Conservation (phyloP, 2,113 vertebrate species). For the Psammodynastes pulverulentus region DNA sequence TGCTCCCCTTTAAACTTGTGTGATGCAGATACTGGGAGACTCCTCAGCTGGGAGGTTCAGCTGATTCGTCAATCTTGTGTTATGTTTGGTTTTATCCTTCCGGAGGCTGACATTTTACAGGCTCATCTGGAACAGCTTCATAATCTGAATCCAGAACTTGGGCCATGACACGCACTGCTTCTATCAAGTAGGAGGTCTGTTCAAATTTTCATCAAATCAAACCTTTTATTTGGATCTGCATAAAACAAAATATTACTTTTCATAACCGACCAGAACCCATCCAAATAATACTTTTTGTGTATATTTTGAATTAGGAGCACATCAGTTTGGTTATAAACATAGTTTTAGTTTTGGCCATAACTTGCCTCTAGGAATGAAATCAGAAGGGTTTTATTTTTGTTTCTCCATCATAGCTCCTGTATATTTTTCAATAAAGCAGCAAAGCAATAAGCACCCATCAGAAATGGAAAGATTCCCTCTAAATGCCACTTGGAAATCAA, state of each 20-base stretch:
- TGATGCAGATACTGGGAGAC: not conserved
- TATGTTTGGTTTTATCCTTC: not conserved
- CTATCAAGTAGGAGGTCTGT: not conserved
- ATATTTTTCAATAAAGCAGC: not conserved
- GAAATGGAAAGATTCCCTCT: not conserved
- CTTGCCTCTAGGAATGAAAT: not conserved
- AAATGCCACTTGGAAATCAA: not conserved
- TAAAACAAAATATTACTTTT: not conserved
- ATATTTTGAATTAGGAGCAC: not conserved
- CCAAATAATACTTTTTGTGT: not conserved
- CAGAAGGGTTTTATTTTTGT: not conserved
- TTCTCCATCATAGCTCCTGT: not conserved
- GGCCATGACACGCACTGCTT: not conserved
- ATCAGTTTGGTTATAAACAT: not conserved
- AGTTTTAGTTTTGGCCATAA: not conserved
- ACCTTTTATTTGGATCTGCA: not conserved
- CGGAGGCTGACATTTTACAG: not conserved
- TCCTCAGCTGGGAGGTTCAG: not conserved
- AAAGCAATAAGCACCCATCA: not conserved
- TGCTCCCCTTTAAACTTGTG: not conserved
- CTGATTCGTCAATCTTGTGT: not conserved
- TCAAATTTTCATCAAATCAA: not conserved
- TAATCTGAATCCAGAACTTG: not conserved
- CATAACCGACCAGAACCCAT: not conserved
- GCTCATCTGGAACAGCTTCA: not conserved